Evolutionary conservation across 2,888 invertebrate species (phyloP), one percentile per base, ranked within the genome.

Genomic region (Tigriopus californicus): DNA sequence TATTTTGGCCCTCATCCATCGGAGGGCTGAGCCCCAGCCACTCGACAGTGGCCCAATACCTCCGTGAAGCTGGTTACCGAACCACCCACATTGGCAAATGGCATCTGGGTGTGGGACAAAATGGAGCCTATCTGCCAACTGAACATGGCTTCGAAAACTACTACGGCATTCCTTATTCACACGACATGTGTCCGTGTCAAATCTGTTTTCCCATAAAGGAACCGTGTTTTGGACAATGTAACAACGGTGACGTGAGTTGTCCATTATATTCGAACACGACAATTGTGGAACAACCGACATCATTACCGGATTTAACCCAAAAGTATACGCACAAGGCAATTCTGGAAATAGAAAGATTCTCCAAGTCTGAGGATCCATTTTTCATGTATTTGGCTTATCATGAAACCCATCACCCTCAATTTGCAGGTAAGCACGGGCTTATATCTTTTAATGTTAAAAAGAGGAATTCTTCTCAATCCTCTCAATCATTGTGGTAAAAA

Each of bases 1-100:
- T 63, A 46, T 66, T 66, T 52, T 60, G 52, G 20, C 60, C 63
- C 10, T 60, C 62, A 22, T 62, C 63, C n/a, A 41, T 60, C 8
- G 64, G 64, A 6, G 67, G 67, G 8, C 61, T 67, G 8, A 65
- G 66, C 2, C 15, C 20, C 12, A 65, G 63, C 49, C 65, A 66
- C 61, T 64, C 64, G 18, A 66, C 66, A 15, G 56, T 67, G 13
- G 65, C 65, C 13, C 60, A 64, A 57, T 54, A 65, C 40, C 62
- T 67, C 11, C 33, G 41, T 18, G 15, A n/a, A 24, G 62, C 64
- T 61, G 66, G 66, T 1, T 67, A 67, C 61, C 60, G 59, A 41
- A 66, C 67, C 12, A 62, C 63, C 40, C 65, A 65, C 40, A 55
- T 60, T 60, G 66, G 66, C 12, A 67, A 67, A 61, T 67, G 67